phyloP scores from a whole-genome alignment of 2,797 vertebrate species.

The Siniperca undulata region DNA sequence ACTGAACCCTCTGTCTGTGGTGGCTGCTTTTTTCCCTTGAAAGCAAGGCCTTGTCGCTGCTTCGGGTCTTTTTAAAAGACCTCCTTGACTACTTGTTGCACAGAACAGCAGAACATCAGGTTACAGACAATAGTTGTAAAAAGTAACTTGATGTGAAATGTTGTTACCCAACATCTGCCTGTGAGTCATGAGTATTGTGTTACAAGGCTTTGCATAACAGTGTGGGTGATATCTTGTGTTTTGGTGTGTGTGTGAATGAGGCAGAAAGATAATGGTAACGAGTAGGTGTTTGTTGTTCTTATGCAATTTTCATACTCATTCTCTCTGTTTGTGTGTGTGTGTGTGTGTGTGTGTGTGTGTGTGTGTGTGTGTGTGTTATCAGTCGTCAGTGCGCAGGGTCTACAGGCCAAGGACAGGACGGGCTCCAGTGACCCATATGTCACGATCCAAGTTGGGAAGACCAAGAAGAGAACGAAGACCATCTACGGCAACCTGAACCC shows the following conservation, averaged over 20 bases:
- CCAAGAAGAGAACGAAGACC: constrained; percentile 97
- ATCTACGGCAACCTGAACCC: constrained; percentile 98
- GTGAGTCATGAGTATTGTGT: constrained; percentile 64
- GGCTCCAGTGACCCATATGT: constrained; percentile 98
- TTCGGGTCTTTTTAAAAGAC: not conserved
- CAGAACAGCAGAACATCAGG: not conserved
- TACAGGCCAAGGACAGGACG: constrained; percentile 98
- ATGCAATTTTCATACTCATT: constrained; percentile 66
- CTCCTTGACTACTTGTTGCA: constrained; percentile 10
- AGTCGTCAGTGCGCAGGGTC: constrained; percentile 96
- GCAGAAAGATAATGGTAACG: constrained; percentile 24
- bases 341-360: constrained; percentile 30
- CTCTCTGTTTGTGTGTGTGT: not conserved
- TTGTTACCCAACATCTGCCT: constrained; percentile 57
- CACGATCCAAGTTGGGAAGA: constrained; percentile 98
- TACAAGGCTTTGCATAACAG: constrained; percentile 65
- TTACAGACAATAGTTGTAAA: not conserved
- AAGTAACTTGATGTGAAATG: constrained; percentile 22
- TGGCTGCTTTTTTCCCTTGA: not conserved
- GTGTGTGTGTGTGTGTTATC: constrained; percentile 49
- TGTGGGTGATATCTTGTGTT: constrained; percentile 61
- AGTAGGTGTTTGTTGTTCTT: constrained; percentile 77
- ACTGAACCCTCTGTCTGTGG: not conserved
- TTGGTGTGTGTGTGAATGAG: constrained; percentile 49
- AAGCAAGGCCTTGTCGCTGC: not conserved